Conservation (phyloP, 1,140 invertebrate genomes). For the Nebria ingens region DNA sequence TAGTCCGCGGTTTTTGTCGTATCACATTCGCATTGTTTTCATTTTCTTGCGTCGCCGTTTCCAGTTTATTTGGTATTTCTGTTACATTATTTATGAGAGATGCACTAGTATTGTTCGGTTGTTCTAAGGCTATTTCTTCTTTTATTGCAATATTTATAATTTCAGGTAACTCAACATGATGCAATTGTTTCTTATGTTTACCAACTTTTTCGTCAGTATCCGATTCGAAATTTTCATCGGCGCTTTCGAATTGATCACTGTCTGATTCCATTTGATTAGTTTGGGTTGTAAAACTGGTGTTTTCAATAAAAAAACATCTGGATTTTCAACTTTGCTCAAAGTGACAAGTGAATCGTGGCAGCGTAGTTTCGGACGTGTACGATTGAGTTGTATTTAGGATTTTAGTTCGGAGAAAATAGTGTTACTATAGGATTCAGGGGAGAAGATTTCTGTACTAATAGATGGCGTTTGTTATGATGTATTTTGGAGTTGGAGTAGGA, state of each 20-base stretch:
- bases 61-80: too few relatives aligned
- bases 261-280: constrained; percentile 54
- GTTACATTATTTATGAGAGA: too few relatives aligned
- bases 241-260: constrained; percentile 52
- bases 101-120: too few relatives aligned
- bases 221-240: constrained; percentile 46
- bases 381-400: not conserved
- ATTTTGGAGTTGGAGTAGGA: not conserved
- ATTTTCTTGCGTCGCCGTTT: not conserved
- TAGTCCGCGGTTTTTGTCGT: not conserved
- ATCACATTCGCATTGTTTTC: not conserved
- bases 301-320: not conserved
- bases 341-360: constrained; percentile 3
- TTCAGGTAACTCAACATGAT: not conserved
- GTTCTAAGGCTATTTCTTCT: not conserved
- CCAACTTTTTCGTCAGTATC: constrained; percentile 37
- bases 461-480: not conserved
- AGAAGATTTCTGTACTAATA: too few relatives aligned
- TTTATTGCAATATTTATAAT: not conserved
- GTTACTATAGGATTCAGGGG: not conserved
- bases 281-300: not conserved
- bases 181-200: not conserved
- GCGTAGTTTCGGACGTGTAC: not conserved
- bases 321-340: not conserved
- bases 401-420: not conserved